A percentile compares a stretch with the other conserved stretches of the same genome.
These are phyloP conservation scores for Lepilemur ruficaudatus DNA, from an alignment of 2,797 vertebrate genomes.

Conservation along the genomic window DNA sequence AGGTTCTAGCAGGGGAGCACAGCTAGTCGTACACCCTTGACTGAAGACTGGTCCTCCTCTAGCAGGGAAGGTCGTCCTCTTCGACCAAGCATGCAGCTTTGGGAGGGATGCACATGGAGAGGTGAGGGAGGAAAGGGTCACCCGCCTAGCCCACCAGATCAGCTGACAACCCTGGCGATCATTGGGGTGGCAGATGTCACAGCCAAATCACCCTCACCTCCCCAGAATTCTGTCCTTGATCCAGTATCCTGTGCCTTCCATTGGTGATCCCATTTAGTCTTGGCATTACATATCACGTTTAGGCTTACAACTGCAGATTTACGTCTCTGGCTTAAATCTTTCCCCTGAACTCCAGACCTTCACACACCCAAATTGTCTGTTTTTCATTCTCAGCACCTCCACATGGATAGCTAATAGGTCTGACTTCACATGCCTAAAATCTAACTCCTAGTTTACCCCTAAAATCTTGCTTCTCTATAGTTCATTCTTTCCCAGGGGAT, in stretches of 20 bases:
- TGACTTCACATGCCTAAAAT: background rate
- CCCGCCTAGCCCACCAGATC: no score
- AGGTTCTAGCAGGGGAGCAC: no score
- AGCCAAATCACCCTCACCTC: no score
- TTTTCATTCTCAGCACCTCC: background rate
- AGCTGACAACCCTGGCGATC: no score
- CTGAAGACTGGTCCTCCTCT: no score
- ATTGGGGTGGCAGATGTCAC: no score
- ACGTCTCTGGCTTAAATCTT: background rate
- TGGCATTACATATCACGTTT: background rate
- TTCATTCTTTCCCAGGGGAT: background rate
- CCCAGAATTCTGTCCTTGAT: background rate
- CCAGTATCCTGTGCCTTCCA: background rate
- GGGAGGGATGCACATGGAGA: no score
- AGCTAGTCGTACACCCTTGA: no score
- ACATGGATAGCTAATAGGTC: background rate
- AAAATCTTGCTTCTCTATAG: background rate
- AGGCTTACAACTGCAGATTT: background rate
- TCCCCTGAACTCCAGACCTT: background rate
- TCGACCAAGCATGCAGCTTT: no score
- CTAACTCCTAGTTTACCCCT: background rate
- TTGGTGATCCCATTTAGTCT: background rate
- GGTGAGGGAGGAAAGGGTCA: no score
- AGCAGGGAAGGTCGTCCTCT: no score
- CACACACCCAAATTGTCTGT: background rate